Conservation (phyloP, 2,113 vertebrate species). For the Recurvirostra avosetta region DNA sequence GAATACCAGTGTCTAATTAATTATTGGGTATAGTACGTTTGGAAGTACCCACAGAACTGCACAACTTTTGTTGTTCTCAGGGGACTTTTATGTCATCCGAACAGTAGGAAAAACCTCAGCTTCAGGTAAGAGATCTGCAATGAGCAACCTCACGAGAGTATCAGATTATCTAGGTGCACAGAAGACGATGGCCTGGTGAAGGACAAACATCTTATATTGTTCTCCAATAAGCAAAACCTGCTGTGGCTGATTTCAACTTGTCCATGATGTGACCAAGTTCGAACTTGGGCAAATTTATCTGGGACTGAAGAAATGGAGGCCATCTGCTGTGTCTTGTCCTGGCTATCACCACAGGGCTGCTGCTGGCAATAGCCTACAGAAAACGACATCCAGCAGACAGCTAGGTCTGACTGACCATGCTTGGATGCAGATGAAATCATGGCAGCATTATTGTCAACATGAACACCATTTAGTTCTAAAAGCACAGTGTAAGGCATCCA, state of each 20-base stretch:
- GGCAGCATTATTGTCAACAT: neutral
- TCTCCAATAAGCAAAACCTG: neutral
- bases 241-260: neutral
- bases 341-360: neutral
- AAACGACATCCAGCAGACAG: neutral
- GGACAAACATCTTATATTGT: neutral
- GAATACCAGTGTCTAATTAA: neutral
- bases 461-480: neutral
- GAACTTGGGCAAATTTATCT: neutral
- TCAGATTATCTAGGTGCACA: neutral
- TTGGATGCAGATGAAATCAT: neutral
- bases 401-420: neutral
- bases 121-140: neutral
- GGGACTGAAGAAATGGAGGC: neutral
- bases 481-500: neutral
- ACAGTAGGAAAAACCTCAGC: neutral
- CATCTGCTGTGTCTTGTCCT: neutral
- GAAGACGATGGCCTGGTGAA: neutral
- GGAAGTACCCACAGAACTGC: neutral
- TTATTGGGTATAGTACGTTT: fast-evolving
- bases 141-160: fast-evolving
- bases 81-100: neutral
- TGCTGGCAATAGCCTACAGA: neutral
- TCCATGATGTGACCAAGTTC: neutral
- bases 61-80: neutral